phyloP scores from a whole-genome alignment of 1,140 invertebrate species.

The Caenorhabditis tropicalis region DNA sequence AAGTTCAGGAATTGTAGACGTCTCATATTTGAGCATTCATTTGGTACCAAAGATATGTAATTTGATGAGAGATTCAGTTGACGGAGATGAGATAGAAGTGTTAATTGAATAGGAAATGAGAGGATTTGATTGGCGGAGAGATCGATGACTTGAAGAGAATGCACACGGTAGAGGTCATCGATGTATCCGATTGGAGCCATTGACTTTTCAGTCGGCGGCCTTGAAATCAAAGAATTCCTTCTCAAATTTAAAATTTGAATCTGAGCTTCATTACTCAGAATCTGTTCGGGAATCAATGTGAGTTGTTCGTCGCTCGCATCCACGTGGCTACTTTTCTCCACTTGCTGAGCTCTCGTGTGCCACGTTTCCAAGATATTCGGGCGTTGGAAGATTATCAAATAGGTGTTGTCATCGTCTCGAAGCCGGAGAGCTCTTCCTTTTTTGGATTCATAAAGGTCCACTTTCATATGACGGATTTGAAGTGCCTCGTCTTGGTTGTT shows the following conservation, averaged over 20 bases:
- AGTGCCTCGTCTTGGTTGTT: constrained; percentile 24
- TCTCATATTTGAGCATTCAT: constrained; percentile 22
- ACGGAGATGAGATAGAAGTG: not conserved
- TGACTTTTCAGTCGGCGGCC: not conserved
- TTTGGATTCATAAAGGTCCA: not conserved
- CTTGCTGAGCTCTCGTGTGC: not conserved
- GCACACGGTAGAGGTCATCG: constrained; percentile 3
- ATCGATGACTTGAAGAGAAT: constrained; percentile 4
- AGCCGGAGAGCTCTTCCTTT: not conserved
- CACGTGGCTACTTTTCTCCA: constrained; percentile 19
- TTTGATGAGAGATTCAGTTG: constrained; percentile 37
- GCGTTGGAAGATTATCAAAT: not conserved
- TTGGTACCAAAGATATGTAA: not conserved
- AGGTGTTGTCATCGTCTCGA: not conserved
- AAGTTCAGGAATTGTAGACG: constrained; percentile 14
- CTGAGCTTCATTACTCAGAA: constrained; percentile 6
- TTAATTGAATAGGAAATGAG: constrained; percentile 9
- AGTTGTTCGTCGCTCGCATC: constrained; percentile 22
- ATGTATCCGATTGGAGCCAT: not conserved
- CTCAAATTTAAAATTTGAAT: constrained; percentile 40
- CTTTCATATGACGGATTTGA: constrained; percentile 9
- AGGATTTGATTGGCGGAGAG: constrained; percentile 14
- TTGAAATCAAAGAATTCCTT: constrained; percentile 18
- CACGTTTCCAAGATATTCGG: constrained; percentile 20
- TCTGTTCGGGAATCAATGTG: constrained; percentile 13